Evolutionary conservation across 1,140 invertebrate genomes (phyloP).

Genomic region (Plectus sambesii): DNA sequence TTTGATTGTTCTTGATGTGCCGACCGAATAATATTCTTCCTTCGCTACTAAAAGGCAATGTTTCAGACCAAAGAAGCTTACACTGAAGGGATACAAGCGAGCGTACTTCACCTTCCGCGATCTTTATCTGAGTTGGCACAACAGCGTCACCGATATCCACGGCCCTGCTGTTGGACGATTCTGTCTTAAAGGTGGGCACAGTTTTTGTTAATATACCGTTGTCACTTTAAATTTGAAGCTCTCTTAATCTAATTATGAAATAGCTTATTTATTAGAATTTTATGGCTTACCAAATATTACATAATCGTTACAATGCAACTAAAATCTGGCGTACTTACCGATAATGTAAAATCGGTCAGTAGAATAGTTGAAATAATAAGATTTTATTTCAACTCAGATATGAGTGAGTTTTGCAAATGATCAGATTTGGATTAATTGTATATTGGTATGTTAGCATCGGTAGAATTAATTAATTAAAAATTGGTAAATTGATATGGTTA

Average conservation of each 20-base stretch:
- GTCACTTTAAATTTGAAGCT: slow-evolving; percentile 54
- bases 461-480: too few relatives aligned
- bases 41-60: slow-evolving; percentile 24
- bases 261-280: too few relatives aligned
- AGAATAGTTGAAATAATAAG: too few relatives aligned
- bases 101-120: slow-evolving; percentile 84
- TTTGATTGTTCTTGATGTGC: too few relatives aligned
- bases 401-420: too few relatives aligned
- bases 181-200: slow-evolving; percentile 43
- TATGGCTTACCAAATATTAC: too few relatives aligned
- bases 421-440: too few relatives aligned
- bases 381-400: too few relatives aligned
- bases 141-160: slow-evolving; percentile 61
- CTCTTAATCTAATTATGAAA: slow-evolving; percentile 65
- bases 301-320: too few relatives aligned
- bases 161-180: slow-evolving; percentile 37
- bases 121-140: slow-evolving; percentile 68
- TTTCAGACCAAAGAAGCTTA: slow-evolving; percentile 78
- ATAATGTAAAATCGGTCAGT: too few relatives aligned
- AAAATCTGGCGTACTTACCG: too few relatives aligned
- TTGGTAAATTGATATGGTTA: background rate
- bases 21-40: slow-evolving; percentile 17
- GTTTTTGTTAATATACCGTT: slow-evolving; percentile 43
- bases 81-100: slow-evolving; percentile 75
- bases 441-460: too few relatives aligned